A percentile compares a stretch with the other conserved stretches of the same genome.
These are phyloP conservation scores for Palythoa grandis DNA, from an alignment of 92 coral and sea anemone species.

Conservation along the genomic window DNA sequence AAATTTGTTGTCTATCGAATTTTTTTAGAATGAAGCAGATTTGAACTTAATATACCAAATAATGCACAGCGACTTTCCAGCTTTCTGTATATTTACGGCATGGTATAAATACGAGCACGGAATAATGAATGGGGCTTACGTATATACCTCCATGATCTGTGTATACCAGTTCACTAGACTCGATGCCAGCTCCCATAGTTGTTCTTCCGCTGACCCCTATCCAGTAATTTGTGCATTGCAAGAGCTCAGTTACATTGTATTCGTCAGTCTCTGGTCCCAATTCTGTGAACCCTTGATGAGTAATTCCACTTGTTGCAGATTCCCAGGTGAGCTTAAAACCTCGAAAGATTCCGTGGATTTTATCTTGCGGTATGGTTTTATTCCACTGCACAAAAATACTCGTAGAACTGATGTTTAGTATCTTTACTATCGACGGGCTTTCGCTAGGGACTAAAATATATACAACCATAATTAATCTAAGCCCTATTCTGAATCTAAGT, in stretches of 20 bases:
- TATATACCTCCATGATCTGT: neutral
- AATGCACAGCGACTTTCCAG: too few species aligned
- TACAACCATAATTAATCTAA: neutral
- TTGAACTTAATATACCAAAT: too few species aligned
- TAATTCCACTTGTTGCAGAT: neutral
- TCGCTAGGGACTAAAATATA: conserved; percentile 17
- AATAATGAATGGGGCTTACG: too few species aligned
- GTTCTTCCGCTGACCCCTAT: conserved; percentile 22
- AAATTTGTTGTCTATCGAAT: too few species aligned
- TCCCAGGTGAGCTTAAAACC: conserved; percentile 22
- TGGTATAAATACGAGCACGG: too few species aligned
- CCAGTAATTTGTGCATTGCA: neutral
- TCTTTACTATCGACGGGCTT: conserved; percentile 19
- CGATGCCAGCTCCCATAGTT: neutral
- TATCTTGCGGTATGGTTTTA: conserved; percentile 21
- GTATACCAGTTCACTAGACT: neutral
- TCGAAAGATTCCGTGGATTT: conserved; percentile 15
- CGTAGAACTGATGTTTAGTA: neutral
- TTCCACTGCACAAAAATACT: conserved; percentile 35
- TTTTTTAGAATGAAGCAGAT: too few species aligned
- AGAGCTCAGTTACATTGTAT: conserved; percentile 2
- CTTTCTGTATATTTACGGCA: too few species aligned
- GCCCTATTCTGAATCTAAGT: too few species aligned
- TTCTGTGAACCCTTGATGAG: neutral
- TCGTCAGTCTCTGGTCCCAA: conserved; percentile 6